Conservation (phyloP, 2,113 vertebrate species). For the Catagonus wagneri region DNA sequence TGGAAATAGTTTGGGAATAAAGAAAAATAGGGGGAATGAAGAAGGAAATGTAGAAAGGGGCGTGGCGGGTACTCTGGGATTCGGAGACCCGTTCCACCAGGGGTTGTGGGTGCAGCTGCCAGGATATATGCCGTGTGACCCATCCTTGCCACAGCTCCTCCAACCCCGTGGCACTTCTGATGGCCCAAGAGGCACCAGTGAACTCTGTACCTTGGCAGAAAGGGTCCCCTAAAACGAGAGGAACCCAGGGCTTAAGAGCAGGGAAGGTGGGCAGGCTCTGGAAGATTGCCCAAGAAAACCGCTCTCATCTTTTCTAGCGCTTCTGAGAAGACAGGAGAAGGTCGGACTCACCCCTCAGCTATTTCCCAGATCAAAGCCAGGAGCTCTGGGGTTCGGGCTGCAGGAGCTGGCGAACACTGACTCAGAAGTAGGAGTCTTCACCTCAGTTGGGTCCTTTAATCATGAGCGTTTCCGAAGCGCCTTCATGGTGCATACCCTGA, state of each 20-base stretch:
- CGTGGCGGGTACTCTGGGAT: too few species aligned
- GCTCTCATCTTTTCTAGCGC: neutral
- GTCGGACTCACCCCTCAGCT: neutral
- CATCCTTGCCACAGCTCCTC: neutral
- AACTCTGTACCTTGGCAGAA: neutral
- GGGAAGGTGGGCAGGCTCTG: neutral
- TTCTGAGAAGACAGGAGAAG: conserved; percentile 22
- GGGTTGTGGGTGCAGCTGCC: neutral
- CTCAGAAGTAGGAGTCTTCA: neutral
- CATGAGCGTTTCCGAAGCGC: neutral
- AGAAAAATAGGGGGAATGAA: neutral
- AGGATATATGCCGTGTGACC: neutral
- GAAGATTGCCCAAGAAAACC: neutral
- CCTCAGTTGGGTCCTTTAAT: neutral
- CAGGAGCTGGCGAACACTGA: neutral
- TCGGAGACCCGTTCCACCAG: neutral
- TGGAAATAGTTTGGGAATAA: neutral
- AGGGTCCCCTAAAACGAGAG: neutral
- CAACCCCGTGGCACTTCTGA: neutral
- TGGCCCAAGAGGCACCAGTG: neutral
- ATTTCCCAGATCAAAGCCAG: neutral
- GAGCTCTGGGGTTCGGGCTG: neutral
- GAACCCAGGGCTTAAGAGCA: neutral
- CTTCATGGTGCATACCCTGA: neutral
- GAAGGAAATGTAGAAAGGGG: neutral